These are phyloP conservation scores for Yoshiicerus persimilis DNA, from an alignment of 1,140 invertebrate genomes.

Conservation along the genomic window DNA sequence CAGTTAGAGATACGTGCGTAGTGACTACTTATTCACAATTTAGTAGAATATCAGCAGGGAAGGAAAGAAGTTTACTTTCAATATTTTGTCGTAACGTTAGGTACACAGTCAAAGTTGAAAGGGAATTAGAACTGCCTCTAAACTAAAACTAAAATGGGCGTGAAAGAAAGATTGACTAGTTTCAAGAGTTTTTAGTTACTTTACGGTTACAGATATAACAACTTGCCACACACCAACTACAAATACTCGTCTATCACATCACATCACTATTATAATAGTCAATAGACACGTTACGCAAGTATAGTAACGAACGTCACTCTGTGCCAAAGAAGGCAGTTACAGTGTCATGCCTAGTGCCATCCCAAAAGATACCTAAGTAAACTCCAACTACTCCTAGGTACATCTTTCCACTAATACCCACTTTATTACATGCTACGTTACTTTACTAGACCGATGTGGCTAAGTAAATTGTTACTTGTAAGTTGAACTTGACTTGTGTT, in stretches of 20 bases:
- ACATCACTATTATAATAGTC: background rate
- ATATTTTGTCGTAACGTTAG: background rate
- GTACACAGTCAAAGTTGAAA: background rate
- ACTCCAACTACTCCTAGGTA: background rate
- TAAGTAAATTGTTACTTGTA: background rate
- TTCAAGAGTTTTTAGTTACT: slow-evolving; percentile 5
- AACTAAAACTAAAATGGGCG: background rate
- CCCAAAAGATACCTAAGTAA: background rate
- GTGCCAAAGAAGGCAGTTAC: background rate
- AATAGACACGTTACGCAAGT: background rate
- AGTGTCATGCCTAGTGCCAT: background rate
- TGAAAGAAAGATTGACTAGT: background rate
- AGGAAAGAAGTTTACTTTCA: background rate
- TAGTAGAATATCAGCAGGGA: background rate
- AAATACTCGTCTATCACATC: background rate
- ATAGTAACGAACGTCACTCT: background rate
- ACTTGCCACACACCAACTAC: background rate
- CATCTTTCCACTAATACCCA: background rate
- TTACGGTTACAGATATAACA: background rate
- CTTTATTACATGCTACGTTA: background rate
- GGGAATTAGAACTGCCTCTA: background rate
- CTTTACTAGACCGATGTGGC: background rate
- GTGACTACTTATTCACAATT: background rate
- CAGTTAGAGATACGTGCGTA: background rate
- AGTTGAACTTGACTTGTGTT: background rate